Conservation (phyloP, 2,888 invertebrate species). For the Gerris lacustris region DNA sequence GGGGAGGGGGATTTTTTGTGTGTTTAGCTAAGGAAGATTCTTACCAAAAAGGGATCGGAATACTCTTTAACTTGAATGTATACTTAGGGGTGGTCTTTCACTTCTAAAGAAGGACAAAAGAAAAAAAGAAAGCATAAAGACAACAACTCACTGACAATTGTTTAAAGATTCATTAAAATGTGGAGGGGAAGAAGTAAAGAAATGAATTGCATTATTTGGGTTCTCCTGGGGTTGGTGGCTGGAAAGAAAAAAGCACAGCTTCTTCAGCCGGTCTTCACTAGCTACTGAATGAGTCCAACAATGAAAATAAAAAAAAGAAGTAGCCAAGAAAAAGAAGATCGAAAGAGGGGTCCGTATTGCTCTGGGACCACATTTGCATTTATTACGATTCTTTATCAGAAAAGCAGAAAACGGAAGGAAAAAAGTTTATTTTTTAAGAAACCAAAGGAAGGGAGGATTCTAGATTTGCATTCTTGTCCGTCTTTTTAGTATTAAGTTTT, state of each 20-base stretch:
- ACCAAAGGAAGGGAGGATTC: conserved; percentile 7
- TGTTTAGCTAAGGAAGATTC: too few relatives aligned
- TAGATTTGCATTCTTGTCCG: conserved; percentile 5
- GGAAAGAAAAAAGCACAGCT: not conserved
- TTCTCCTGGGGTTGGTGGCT: not conserved
- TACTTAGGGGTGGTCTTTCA: too few relatives aligned
- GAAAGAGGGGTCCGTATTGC: conserved; percentile 7
- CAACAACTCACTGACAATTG: conserved; percentile 7
- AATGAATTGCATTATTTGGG: conserved; percentile 9
- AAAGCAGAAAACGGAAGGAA: not conserved
- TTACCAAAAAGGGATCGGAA: too few relatives aligned
- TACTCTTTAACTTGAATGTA: too few relatives aligned
- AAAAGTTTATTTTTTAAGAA: not conserved
- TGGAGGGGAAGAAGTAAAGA: not conserved
- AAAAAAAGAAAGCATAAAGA: not conserved
- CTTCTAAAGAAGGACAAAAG: not conserved
- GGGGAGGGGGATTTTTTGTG: too few relatives aligned
- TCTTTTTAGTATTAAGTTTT: not conserved
- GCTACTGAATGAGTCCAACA: too few relatives aligned
- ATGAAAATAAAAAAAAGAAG: too few relatives aligned
- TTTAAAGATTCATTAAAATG: conserved; percentile 10
- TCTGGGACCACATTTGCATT: conserved; percentile 23
- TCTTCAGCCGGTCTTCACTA: too few relatives aligned
- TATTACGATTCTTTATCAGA: conserved; percentile 25
- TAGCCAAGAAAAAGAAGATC: not conserved